These are phyloP conservation scores for Nymphalis c-album DNA, from an alignment of 2,888 invertebrate genomes.

Conservation along the genomic window DNA sequence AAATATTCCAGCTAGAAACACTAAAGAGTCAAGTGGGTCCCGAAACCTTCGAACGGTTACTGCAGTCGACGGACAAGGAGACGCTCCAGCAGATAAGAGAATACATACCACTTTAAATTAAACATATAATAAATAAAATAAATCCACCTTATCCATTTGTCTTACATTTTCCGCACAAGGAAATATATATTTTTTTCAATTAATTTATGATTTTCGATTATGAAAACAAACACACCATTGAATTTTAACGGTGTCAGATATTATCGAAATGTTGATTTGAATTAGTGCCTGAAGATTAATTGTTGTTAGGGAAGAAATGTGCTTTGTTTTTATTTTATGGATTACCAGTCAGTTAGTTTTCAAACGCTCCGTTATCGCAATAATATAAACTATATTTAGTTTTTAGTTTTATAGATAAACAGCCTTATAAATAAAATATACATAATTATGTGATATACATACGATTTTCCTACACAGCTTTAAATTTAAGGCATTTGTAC, in stretches of 20 bases:
- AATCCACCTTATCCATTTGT: background rate
- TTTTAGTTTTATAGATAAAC: background rate
- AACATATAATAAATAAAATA: slow-evolving; percentile 7
- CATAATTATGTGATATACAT: slow-evolving; percentile 42
- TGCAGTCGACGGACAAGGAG: slow-evolving; percentile 87
- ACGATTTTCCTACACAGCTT: slow-evolving; percentile 46
- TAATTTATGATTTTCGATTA: background rate
- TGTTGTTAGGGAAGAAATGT: too few species aligned
- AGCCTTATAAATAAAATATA: background rate
- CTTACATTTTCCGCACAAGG: background rate
- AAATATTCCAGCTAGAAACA: slow-evolving; percentile 82
- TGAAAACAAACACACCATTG: too few species aligned
- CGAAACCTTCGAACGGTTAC: slow-evolving; percentile 87
- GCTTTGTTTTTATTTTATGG: too few species aligned
- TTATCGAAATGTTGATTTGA: too few species aligned
- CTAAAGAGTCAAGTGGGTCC: slow-evolving; percentile 88
- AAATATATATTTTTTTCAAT: background rate
- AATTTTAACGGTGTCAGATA: too few species aligned
- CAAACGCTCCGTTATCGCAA: too few species aligned
- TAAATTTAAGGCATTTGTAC: slow-evolving; percentile 42
- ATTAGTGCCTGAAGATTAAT: too few species aligned
- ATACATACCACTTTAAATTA: slow-evolving; percentile 69
- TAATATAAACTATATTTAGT: background rate
- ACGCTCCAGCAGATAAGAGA: slow-evolving; percentile 86
- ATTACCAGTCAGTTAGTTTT: too few species aligned